These are phyloP conservation scores for Amblyopsis rosae DNA, from an alignment of 2,113 vertebrate species.

Conservation along the genomic window DNA sequence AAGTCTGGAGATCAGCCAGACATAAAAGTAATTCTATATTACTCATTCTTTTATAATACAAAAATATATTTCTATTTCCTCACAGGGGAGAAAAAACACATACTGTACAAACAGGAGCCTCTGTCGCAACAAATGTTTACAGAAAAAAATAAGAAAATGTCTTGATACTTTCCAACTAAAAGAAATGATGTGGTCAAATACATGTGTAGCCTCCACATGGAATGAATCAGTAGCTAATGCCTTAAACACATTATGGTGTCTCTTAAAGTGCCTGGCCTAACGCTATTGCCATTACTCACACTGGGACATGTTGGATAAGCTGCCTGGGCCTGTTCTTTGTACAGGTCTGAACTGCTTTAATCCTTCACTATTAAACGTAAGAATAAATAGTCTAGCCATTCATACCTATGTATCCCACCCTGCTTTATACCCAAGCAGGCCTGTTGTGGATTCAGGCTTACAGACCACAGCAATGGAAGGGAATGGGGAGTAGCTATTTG, in stretches of 20 bases:
- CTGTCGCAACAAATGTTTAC: conserved; percentile 15
- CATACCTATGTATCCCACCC: conserved; percentile 41
- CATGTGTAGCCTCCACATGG: conserved; percentile 54
- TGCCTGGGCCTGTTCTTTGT: conserved; percentile 58
- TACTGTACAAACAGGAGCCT: conserved; percentile 16
- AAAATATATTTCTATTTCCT: conserved; percentile 7
- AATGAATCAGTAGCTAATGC: conserved; percentile 65
- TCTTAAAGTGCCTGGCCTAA: conserved; percentile 51
- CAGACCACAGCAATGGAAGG: conserved; percentile 29
- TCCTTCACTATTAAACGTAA: conserved; percentile 65
- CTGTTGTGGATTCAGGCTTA: conserved; percentile 37
- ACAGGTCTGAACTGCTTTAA: conserved; percentile 66
- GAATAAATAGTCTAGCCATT: conserved; percentile 51
- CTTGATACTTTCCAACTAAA: conserved; percentile 38
- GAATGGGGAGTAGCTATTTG: conserved; percentile 37
- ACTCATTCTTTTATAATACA: conserved; percentile 17
- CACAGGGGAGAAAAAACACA: conserved; percentile 19
- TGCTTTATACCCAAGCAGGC: conserved; percentile 15
- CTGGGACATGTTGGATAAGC: conserved; percentile 64
- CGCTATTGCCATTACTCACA: conserved; percentile 70
- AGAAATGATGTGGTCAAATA: conserved; percentile 42
- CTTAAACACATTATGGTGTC: conserved; percentile 58
- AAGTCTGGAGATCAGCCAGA: conserved; percentile 61
- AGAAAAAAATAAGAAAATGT: conserved; percentile 15
- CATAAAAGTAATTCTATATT: conserved; percentile 25